phyloP scores from a whole-genome alignment of 2,113 vertebrate species.

The Pachyramphus minor region DNA sequence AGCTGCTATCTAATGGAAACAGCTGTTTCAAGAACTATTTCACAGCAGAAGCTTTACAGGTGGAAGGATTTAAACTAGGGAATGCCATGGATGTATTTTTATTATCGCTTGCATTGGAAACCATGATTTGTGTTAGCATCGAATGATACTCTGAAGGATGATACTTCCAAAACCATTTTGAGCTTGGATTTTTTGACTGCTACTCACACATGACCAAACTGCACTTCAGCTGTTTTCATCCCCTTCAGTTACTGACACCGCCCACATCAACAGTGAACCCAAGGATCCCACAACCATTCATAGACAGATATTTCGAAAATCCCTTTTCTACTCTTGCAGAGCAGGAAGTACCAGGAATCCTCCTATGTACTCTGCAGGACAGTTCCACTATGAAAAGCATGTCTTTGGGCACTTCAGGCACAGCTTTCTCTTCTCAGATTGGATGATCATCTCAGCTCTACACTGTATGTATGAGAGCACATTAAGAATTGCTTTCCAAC shows the following conservation, averaged over 20 bases:
- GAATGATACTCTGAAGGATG: neutral
- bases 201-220: neutral
- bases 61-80: neutral
- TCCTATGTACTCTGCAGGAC: neutral
- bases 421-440: neutral
- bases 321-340: neutral
- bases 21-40: neutral
- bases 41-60: neutral
- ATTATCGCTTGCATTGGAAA: neutral
- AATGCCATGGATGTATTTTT: neutral
- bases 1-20: neutral
- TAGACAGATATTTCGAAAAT: neutral
- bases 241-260: neutral
- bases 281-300: neutral
- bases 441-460: neutral
- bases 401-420: neutral
- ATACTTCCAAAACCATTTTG: neutral
- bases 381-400: neutral
- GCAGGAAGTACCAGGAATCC: neutral
- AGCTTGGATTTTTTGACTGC: neutral
- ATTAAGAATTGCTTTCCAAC: neutral
- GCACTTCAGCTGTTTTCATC: neutral
- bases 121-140: neutral
- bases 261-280: neutral
- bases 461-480: neutral